Base-by-base conservation (phyloP, 2,113 vertebrate genomes). In the Aythya baeri region DNA sequence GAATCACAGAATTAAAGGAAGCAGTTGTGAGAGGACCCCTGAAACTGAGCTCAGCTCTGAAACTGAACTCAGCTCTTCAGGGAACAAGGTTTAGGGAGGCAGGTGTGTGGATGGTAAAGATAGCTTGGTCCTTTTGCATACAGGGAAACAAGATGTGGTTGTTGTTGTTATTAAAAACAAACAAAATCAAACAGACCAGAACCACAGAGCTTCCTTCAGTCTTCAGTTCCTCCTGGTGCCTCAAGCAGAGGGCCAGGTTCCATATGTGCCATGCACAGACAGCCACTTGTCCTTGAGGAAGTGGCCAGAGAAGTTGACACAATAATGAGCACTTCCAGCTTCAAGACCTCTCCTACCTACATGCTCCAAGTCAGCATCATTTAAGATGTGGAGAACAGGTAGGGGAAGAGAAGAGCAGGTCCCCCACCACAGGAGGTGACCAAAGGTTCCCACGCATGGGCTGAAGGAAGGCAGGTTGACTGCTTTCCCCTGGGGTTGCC, bases 61-160 rank as follows among this genome's bases (percentile, higher is more conserved):
- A 36, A 50, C 17, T 3, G 76, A 92, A 20, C 13, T 55, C 52
- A 92, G 50, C 1, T 23, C 41, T 58, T 63, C 20, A 50, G 8
- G 16, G 17, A 46, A 58, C 7, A 7, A 34, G 29, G 43, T 26
- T 32, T 16, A 1, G 16, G 17, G 13, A 62, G 22, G 41, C 17
- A 34, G 18, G 2, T 14, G 27, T 9, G 13, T 7, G 59, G 4
- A 9, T 9, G 31, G 8, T 27, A 57, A 41, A 36, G 25, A 11
- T 8, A 2, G 3, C 57, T 72, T 73, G 27, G 5, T 70, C 59
- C 59, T 62, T 34, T 31, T 66, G 29, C 38, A 26, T 5, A 27
- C 26, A 32, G 4, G 7, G 44, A 62, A 57, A 14, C 8, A 73
- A 22, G 61, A 31, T 17, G 8, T 0, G 1, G 34, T 29, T 31